Evolutionary conservation across 2,797 vertebrate genomes (phyloP).

Genomic region (Tenualosa ilisha): DNA sequence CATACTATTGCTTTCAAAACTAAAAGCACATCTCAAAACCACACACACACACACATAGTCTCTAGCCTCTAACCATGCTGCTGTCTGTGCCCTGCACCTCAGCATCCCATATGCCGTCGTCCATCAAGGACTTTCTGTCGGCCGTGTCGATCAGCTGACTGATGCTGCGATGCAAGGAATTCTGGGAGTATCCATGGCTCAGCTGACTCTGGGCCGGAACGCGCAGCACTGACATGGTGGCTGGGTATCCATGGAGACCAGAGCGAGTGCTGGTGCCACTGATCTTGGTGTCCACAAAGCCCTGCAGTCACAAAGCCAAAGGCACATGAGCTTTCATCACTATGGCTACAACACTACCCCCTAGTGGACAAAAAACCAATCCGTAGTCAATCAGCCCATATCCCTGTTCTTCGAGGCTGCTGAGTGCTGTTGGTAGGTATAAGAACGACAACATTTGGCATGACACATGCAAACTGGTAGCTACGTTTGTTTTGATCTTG

Average conservation of each 20-base stretch:
- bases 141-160: constrained; percentile 84
- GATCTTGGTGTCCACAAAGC: constrained; percentile 83
- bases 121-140: constrained; percentile 81
- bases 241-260: constrained; percentile 60
- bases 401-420: too few relatives aligned
- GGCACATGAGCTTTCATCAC: constrained; percentile 10
- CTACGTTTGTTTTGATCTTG: too few relatives aligned
- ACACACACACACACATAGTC: neutral
- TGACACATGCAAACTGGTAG: too few relatives aligned
- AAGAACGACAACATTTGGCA: too few relatives aligned
- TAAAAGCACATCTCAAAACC: neutral
- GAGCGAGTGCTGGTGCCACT: constrained; percentile 65
- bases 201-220: constrained; percentile 78
- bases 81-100: constrained; percentile 76
- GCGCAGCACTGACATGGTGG: constrained; percentile 69
- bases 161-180: constrained; percentile 84
- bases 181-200: constrained; percentile 74
- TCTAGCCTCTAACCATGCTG: constrained; percentile 74
- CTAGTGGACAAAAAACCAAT: neutral
- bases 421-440: too few relatives aligned
- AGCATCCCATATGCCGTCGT: constrained; percentile 84
- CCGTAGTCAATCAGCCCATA: too few relatives aligned
- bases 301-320: constrained; percentile 66
- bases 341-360: neutral
- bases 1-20: too few relatives aligned